Conservation (phyloP, 2,888 invertebrate genomes). For the Xestoiulus laeticollis region DNA sequence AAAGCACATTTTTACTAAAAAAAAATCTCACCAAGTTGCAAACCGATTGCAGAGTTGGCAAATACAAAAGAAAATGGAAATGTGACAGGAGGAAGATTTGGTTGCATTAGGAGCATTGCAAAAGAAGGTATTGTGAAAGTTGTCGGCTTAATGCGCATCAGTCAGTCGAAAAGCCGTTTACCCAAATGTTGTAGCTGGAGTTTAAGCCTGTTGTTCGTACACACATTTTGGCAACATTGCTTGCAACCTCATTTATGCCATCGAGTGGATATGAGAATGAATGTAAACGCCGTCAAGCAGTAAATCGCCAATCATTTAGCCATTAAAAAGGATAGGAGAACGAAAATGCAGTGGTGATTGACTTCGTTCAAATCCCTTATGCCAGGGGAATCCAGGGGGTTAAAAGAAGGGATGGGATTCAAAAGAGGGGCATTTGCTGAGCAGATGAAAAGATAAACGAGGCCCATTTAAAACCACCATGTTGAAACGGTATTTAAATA, state of each 20-base stretch:
- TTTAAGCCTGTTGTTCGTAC: constrained; percentile 30
- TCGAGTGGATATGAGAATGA: not conserved
- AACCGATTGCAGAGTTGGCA: constrained; percentile 36
- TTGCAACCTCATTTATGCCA: constrained; percentile 1
- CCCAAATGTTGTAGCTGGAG: constrained; percentile 3
- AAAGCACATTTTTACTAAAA: not conserved
- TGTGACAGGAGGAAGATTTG: constrained; percentile 23
- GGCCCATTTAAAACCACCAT: not conserved
- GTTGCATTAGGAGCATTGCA: not conserved
- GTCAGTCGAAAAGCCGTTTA: constrained; percentile 45
- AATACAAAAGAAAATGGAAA: constrained; percentile 47
- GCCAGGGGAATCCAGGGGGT: constrained; percentile 42
- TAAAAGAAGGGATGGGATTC: not conserved
- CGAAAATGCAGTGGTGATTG: constrained; percentile 51
- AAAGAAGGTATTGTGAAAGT: not conserved
- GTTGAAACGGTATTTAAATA: not conserved
- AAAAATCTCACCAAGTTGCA: constrained; percentile 40
- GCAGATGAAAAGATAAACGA: constrained; percentile 3
- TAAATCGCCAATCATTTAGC: constrained; percentile 52
- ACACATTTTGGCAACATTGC: not conserved
- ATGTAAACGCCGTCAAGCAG: constrained; percentile 50
- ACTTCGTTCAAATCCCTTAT: constrained; percentile 25
- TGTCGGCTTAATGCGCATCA: constrained; percentile 12
- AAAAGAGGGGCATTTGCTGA: not conserved
- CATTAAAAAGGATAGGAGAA: constrained; percentile 48